Conservation (phyloP, 2,113 vertebrate species). For the Nymphicus hollandicus region DNA sequence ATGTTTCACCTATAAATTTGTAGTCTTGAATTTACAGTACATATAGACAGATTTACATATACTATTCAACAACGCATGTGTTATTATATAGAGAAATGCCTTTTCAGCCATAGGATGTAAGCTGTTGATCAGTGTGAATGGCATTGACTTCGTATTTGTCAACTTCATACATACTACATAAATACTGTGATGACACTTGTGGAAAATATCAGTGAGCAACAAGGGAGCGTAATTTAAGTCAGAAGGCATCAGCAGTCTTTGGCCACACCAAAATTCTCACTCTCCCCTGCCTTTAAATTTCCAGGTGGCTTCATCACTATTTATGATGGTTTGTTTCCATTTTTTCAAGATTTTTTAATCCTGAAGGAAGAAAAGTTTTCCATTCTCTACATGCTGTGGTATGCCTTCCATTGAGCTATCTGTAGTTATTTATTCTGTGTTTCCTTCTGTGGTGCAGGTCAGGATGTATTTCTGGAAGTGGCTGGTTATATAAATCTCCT, state of each 20-base stretch:
- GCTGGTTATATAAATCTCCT: not conserved
- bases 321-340: not conserved
- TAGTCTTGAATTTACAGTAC: not conserved
- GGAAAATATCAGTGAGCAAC: not conserved
- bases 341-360: not conserved
- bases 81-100: not conserved
- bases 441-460: constrained; percentile 14
- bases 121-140: not conserved
- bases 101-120: not conserved
- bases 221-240: not conserved
- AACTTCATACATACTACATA: not conserved
- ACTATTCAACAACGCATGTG: not conserved
- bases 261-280: not conserved
- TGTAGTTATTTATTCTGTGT: constrained; percentile 53
- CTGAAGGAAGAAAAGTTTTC: not conserved
- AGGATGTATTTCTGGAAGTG: not conserved
- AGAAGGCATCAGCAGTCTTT: not conserved
- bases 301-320: not conserved
- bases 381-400: constrained; percentile 16
- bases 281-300: not conserved
- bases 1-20: not conserved
- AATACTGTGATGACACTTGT: not conserved
- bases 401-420: constrained; percentile 7
- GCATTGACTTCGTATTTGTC: not conserved
- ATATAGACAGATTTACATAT: not conserved